Base-by-base conservation (phyloP, 2,888 invertebrate species). In the Lasioglossum lativentre region DNA sequence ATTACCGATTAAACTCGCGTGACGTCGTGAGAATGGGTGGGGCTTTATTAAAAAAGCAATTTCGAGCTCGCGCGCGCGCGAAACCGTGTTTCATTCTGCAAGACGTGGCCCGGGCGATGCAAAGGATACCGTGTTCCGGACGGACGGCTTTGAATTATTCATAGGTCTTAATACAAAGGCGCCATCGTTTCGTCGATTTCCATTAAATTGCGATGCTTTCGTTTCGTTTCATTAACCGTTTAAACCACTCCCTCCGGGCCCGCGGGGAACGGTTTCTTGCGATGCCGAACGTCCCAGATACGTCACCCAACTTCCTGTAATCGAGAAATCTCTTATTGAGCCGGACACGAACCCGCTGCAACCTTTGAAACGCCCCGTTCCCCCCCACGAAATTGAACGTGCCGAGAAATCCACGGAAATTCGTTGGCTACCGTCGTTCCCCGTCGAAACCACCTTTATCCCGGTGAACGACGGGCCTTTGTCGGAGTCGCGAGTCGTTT, bases 121-220 rank as follows among this genome's bases (percentile, higher is more conserved):
- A 82, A 83, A 80, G 71, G 80, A 74, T 74, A 82, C 73, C 82
- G 45, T 77, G 66, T 52, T 68, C 45, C 47, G 68, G 34, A 1
- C n/a, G 8, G 34, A 34, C 27, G 45, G 34, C 12, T 52, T 40
- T 90, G 90, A 88, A 90, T 90, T 77, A 89, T 90, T 89, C 89
- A 90, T 90, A 38, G 74, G 59, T 71, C 82, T 83, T 86, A 89
- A 79, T 86, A 86, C 84, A 85, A 90, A 83, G 79, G 77, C 83
- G 63, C 45, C 68, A 82, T 80, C 79, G 82, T 82, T 88, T 87
- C 72, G 75, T 66, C 81, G 85, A 85, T 90, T 89, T 83, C 86
- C 85, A 90, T 90, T 90, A 89, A 89, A 89, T 76, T 68, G 76
- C 80, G 40, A 82, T 80, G 78, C 85, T 85, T 87, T 87, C 86